phyloP scores from a whole-genome alignment of 1,140 invertebrate species.

The Fopius arisanus region DNA sequence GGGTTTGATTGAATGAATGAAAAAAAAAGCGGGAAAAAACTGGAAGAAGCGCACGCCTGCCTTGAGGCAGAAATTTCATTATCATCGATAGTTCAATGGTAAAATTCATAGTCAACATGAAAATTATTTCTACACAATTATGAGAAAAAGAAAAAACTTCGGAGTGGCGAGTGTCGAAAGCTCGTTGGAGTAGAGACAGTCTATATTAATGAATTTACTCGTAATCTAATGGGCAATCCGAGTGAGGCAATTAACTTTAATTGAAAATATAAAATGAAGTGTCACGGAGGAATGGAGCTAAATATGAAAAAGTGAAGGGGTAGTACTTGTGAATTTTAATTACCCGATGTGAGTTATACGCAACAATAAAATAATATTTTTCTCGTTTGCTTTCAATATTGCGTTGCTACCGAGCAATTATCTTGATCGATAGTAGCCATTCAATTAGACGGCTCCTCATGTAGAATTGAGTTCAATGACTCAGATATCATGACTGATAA shows the following conservation, averaged over 20 bases:
- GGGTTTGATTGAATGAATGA: too few relatives aligned
- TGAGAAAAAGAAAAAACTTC: too few relatives aligned
- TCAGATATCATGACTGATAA: background rate
- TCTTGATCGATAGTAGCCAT: background rate
- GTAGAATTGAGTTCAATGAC: background rate
- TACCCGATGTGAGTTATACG: background rate
- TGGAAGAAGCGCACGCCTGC: background rate
- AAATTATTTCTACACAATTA: too few relatives aligned
- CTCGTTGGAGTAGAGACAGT: too few relatives aligned
- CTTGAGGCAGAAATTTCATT: too few relatives aligned
- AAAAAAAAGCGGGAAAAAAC: background rate
- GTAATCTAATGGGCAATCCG: background rate
- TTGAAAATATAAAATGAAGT: background rate
- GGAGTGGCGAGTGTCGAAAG: too few relatives aligned
- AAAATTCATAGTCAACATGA: background rate
- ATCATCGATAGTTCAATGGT: too few relatives aligned
- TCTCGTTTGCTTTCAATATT: background rate
- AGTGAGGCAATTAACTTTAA: background rate
- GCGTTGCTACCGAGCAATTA: background rate
- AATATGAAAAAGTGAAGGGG: background rate
- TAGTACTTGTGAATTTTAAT: slow-evolving; percentile 4
- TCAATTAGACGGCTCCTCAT: background rate
- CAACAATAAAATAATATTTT: background rate
- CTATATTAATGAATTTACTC: too few relatives aligned
- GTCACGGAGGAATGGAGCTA: background rate